Base-by-base conservation (phyloP, 2,113 vertebrate species). In the Corynorhinus townsendii region DNA sequence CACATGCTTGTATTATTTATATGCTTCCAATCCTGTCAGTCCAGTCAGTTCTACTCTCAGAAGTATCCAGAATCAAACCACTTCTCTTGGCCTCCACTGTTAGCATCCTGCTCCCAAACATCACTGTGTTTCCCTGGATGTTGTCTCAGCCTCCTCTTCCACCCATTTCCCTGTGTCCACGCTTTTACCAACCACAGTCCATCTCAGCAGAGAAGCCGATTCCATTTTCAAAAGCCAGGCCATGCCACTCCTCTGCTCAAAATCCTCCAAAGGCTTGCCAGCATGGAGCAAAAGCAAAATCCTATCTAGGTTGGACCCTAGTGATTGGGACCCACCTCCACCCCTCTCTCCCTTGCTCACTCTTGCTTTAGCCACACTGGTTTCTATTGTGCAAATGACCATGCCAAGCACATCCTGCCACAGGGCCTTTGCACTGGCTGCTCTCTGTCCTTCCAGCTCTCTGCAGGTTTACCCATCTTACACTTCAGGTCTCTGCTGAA, bases 381-480 rank as follows among this genome's bases (percentile, higher is more conserved):
- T 5, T 26, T 64, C 40, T 16, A 9, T 16, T 26, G 33, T 11
- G 22, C 12, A 20, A 33, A 33, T 1, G 19, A 2, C 38, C 20
- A 17, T 0, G 9, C 40, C 47, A 12, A 33, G 26, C 15, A 8
- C 30, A 6, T 24, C 28, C 69, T 20, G 9, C 68, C 72, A 12
- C 87, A 64, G 88, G 85, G 28, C 83, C 77, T 96, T 93, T 62
- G 76, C 35, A 68, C 45, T 17, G 77, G 35, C 75, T 10, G 8
- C 28, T 19, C 62, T 30, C 33, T 20, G 15, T 26, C 72, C 33
- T 40, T 33, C 28, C 22, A 66, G 45, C 1, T 40, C 4, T 20
- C 68, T 20, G 2, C 7, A 9, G 54, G 20, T 11, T 35, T 19
- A 9, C 11, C n/a, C 2, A 33, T 47, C 71, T 7, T 0, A 0